Base-by-base conservation (phyloP, 2,888 invertebrate species). In the Carpatolechia fugitivella region DNA sequence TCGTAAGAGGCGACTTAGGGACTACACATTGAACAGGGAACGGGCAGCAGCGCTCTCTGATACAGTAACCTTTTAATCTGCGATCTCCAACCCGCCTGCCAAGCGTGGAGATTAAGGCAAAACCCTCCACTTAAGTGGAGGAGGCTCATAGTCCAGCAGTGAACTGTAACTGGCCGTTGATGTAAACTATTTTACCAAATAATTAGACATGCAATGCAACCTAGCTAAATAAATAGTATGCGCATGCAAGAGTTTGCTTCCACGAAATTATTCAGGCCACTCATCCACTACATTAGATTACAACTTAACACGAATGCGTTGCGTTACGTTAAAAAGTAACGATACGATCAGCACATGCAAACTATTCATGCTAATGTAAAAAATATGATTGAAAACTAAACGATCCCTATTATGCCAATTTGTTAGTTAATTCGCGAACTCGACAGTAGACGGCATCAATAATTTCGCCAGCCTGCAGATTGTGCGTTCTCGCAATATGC, bases 401-500 rank as follows among this genome's bases (percentile, higher is more conserved):
- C 49, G 35, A 35, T 49, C 24, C 31, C n/a, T 36, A 49, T 13
- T 49, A 36, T 20, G 49, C 20, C 35, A 49, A 49, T 49, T 49
- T 41, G 20, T 20, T 16, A 47, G 47, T 46, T 46, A 47, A 47
- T 54, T 48, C 38, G 20, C 46, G 6, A 52, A 52, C 40, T 44
- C 52, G 41, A 8, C 35, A 11, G n/a, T 8, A 16, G 11, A 8
- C 14, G 18, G 18, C 20, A 44, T 3, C 29, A 13, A 44, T 29
- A 44, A 44, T 30, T 47, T 47, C 29, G 55, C 56, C 58, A 57
- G 56, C 52, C 55, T 50, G 48, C 40, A 59, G 54, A 60, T 60
- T 30, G 55, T 61, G 59, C 58, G 58, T 63, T 66, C 59, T 62
- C 57, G 69, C 70, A 69, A 69, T 62, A 56, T 63, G 67, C 68